Conservation (phyloP, 2,113 vertebrate species). For the Oxyruncus cristatus region DNA sequence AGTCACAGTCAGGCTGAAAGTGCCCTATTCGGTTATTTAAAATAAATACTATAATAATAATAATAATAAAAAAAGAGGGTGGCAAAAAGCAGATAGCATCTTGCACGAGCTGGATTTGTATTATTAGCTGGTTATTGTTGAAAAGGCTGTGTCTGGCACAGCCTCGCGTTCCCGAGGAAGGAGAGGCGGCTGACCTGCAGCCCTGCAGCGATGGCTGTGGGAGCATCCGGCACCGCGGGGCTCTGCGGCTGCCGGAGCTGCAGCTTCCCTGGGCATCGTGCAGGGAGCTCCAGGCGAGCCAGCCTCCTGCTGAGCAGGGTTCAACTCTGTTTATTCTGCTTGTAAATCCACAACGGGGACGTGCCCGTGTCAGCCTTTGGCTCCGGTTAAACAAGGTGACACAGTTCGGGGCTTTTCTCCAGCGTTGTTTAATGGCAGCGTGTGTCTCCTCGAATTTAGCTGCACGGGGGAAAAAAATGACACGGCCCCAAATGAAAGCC, state of each 20-base stretch:
- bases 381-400: conserved; percentile 6
- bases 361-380: background rate
- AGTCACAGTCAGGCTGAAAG: background rate
- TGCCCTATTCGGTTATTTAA: background rate
- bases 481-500: background rate
- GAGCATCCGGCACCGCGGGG: background rate
- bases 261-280: background rate
- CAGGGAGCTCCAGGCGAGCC: background rate
- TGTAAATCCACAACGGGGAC: background rate
- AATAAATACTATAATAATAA: background rate
- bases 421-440: background rate
- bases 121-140: background rate
- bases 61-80: background rate
- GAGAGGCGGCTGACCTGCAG: background rate
- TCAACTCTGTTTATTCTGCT: background rate
- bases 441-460: background rate
- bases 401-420: background rate
- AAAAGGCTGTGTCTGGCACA: background rate
- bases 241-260: background rate
- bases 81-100: background rate
- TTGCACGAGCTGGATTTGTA: background rate
- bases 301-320: background rate
- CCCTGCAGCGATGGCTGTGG: background rate
- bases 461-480: background rate
- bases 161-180: background rate